Percentiles rank a stretch among this genome's conserved stretches.
Conservation (phyloP, 2,113 vertebrate species). For the Notarius lentiginosus region DNA sequence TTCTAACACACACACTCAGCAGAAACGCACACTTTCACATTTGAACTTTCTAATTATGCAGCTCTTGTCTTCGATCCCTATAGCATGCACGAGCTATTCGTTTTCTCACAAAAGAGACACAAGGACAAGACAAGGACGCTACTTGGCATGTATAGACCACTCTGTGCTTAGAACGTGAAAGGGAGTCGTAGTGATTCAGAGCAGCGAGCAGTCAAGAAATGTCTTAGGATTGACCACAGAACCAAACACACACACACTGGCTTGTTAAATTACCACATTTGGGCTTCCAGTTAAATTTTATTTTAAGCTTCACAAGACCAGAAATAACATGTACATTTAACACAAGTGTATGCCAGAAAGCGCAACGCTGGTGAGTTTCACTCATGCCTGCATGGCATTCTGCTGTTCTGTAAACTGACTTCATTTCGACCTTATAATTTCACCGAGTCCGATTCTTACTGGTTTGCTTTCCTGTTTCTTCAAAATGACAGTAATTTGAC, state of each 20-base stretch:
- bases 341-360: background rate
- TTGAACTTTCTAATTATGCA: background rate
- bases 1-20: background rate
- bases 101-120: background rate
- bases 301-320: background rate
- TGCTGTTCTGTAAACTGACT: too few species aligned
- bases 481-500: background rate
- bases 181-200: background rate
- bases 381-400: background rate
- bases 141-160: background rate
- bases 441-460: background rate
- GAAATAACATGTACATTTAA: background rate
- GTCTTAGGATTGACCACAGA: background rate
- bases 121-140: background rate
- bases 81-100: background rate
- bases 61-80: background rate
- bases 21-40: background rate
- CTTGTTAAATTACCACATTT: background rate
- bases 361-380: background rate
- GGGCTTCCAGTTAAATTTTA: background rate
- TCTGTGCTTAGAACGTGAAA: background rate
- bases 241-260: background rate
- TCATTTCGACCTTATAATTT: too few species aligned
- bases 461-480: background rate
- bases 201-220: background rate